Percentiles rank a stretch among this genome's conserved stretches.
Conservation (phyloP, 2,888 invertebrate species). For the Ramazzottius varieornatus region DNA sequence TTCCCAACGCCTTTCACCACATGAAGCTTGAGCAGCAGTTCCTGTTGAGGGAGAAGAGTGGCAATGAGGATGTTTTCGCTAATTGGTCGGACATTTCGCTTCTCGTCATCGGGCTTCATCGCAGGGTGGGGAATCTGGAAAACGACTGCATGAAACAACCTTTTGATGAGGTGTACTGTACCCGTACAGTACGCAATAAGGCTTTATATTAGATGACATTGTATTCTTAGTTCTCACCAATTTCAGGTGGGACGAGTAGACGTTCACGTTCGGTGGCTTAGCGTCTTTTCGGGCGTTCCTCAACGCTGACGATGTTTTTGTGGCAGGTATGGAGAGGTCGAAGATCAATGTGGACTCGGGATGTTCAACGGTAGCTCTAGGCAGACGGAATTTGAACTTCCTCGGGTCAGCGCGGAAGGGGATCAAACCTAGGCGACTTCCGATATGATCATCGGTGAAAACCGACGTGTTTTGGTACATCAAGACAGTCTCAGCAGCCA, state of each 20-base stretch:
- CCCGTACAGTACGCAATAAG: too few relatives aligned
- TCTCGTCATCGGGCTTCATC: too few relatives aligned
- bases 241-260: neutral
- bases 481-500: neutral
- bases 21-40: constrained; percentile 54
- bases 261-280: neutral
- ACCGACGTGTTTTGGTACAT: neutral
- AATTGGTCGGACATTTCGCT: neutral
- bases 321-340: neutral
- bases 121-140: too few relatives aligned
- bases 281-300: neutral
- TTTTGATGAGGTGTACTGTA: too few relatives aligned
- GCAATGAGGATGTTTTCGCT: neutral
- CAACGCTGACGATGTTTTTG: neutral
- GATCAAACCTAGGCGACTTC: neutral
- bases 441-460: neutral
- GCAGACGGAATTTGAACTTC: neutral
- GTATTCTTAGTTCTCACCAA: too few relatives aligned
- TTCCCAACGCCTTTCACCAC: constrained; percentile 85
- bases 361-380: neutral
- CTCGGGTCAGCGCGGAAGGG: constrained; percentile 78
- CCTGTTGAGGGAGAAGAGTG: constrained; percentile 19
- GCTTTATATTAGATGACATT: too few relatives aligned
- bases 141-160: too few relatives aligned
- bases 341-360: neutral